Evolutionary conservation across 2,888 invertebrate genomes (phyloP).

Genomic region (Ormia ochracea): DNA sequence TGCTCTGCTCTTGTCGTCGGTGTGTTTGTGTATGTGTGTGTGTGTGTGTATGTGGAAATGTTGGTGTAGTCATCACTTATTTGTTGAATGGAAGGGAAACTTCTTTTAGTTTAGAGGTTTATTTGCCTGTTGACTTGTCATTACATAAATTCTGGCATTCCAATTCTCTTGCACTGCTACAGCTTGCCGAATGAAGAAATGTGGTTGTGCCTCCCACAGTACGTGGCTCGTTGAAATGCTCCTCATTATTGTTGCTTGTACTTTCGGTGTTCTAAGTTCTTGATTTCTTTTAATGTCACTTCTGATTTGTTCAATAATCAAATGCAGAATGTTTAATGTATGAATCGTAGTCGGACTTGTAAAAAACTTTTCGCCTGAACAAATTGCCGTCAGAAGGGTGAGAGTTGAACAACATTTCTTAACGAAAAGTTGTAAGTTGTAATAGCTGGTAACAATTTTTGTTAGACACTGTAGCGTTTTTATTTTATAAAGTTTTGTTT

Average conservation of each 20-base stretch:
- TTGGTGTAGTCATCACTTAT: constrained; percentile 6
- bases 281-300: neutral
- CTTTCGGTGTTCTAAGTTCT: too few species aligned
- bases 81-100: neutral
- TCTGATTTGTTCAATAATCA: neutral
- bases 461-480: too few species aligned
- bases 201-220: too few species aligned
- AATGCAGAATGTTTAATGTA: neutral
- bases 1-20: too few species aligned
- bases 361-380: neutral
- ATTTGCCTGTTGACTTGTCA: neutral
- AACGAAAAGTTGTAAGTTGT: neutral
- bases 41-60: too few species aligned
- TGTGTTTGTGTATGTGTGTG: too few species aligned
- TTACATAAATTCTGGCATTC: neutral
- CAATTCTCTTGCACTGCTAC: neutral
- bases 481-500: too few species aligned
- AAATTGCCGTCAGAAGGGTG: neutral
- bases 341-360: neutral
- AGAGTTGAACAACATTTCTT: neutral
- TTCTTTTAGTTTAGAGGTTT: neutral
- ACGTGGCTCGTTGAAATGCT: too few species aligned
- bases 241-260: too few species aligned
- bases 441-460: too few species aligned
- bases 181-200: too few species aligned